Base-by-base conservation (phyloP, 1,140 invertebrate genomes). In the Armadillidium nasatum region DNA sequence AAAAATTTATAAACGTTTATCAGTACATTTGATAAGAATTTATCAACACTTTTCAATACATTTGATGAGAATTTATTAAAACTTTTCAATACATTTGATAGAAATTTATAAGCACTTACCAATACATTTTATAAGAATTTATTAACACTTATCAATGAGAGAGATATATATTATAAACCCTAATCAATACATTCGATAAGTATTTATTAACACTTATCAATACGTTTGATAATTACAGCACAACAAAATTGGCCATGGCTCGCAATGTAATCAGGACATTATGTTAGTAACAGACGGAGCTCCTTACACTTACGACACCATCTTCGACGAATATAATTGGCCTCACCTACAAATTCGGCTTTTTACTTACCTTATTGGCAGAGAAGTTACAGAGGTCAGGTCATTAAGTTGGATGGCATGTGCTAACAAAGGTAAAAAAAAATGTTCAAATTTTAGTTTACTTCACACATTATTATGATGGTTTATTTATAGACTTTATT, bases 261-360 rank as follows among this genome's bases (percentile, higher is more conserved):
- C 89, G 78, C 92, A 96, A 11, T 99, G 97, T 83, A 99, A 98
- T 86, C 92, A 97, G 86, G 96, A 96, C 10, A 99, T 99, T 82
- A 99, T 99, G 96, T 85, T 99, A 70, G 92, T 99, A 79, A 98
- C 97, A 10, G 97, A 99, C 86, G 97, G 97, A 33, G 94, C 97
- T 22, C 95, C 97, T 15, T 93, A 95, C 81, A 94, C 93, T 83
- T 96, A 92, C 85, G 91, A 95, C 82, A 91, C 95, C 81, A 90
- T 98, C 69, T 98, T 98, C 84, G 88, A 93, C 82, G 86, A 88
- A 77, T 95, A 93, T 85, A 98, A 98, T 85, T 93, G 90, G 90
- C 87, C 88, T 0, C 92, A 93, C 0, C 92, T 90, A 85, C 90
- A 94, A 78, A 94, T 98, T 11, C 88, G 97, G 81, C 91, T 99